A percentile compares a stretch with the other conserved stretches of the same genome.
Conservation (phyloP, 2,888 invertebrate genomes). For the Fragum fragum region DNA sequence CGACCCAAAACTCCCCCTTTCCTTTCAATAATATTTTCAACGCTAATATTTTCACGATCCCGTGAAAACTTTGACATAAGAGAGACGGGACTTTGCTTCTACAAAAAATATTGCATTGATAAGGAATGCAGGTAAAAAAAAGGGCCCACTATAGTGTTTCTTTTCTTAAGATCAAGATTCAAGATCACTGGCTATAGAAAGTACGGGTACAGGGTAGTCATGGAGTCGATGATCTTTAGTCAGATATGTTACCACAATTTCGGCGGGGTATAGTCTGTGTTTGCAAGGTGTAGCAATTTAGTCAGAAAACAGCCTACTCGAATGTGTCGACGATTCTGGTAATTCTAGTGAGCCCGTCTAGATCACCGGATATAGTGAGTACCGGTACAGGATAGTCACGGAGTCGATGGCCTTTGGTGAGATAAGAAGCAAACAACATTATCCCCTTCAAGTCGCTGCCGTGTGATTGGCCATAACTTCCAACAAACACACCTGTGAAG, state of each 20-base stretch:
- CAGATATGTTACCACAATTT: too few species aligned
- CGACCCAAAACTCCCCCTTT: too few species aligned
- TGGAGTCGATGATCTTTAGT: background rate
- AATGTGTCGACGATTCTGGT: conserved; percentile 75
- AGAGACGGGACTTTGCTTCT: too few species aligned
- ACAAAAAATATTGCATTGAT: too few species aligned
- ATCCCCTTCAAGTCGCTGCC: conserved; percentile 65
- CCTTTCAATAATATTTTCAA: too few species aligned
- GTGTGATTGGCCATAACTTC: conserved; percentile 62
- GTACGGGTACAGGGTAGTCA: background rate
- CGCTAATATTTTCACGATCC: too few species aligned
- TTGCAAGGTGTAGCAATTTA: background rate
- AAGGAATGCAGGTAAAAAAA: too few species aligned
- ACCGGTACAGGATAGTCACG: conserved; percentile 76
- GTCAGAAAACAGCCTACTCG: conserved; percentile 66
- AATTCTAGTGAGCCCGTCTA: conserved; percentile 78
- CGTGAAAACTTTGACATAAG: too few species aligned
- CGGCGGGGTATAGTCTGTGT: too few species aligned
- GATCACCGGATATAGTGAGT: conserved; percentile 78
- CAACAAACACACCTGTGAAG: conserved; percentile 71
- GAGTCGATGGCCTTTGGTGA: conserved; percentile 64
- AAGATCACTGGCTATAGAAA: too few species aligned
- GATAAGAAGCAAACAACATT: conserved; percentile 75
- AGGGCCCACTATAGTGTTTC: too few species aligned
- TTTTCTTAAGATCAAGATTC: too few species aligned